Evolutionary conservation across 2,797 vertebrate species (phyloP), one percentile per base, ranked within the genome.

Genomic region (Enteromius unitaeniatus): DNA sequence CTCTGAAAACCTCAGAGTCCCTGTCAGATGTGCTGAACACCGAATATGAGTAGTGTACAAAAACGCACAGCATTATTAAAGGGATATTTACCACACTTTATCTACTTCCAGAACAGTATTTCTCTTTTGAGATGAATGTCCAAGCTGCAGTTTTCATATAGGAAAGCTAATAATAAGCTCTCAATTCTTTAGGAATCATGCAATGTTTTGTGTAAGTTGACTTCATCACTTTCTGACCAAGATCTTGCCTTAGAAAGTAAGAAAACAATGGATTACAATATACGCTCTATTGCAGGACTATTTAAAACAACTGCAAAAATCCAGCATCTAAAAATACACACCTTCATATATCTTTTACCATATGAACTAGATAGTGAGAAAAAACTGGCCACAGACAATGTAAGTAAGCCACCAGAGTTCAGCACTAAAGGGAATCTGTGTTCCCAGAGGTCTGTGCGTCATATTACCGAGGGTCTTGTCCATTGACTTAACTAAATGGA

Each of bases 401-500:
- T 10, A 31, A 28, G 68, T 60, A 68, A 79, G 49, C 42, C 74
- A 53, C 14, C 11, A 4, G 26, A 23, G 11, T 37, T 23, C 26
- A 14, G 60, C 60, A 74, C 68, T 76, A 87, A 26, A 70, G 28
- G 81, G 78, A 85, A 62, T 45, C 62, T 72, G 81, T 28, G 75
- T 60, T 80, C 79, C 65, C 79, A 69, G 79, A 83, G 78, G 81
- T 4, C 79, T 19, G 23, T 80, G 72, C 21, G 55, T 72, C 74
- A 49, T 37, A 82, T 81, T 69, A 74, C 14, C 34, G 26, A 85
- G 83, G 78, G 84, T 83, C 60, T 74, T 4, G 28, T 65, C 62
- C 69, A 83, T n/a, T 87, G 78, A 74, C 53, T 70, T 81, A 28
- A 72, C 73, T 87, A 81, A 87, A 85, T 65, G 81, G 85, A 88